phyloP scores from a whole-genome alignment of 2,888 invertebrate species.

The Drosophila stalkeri region DNA sequence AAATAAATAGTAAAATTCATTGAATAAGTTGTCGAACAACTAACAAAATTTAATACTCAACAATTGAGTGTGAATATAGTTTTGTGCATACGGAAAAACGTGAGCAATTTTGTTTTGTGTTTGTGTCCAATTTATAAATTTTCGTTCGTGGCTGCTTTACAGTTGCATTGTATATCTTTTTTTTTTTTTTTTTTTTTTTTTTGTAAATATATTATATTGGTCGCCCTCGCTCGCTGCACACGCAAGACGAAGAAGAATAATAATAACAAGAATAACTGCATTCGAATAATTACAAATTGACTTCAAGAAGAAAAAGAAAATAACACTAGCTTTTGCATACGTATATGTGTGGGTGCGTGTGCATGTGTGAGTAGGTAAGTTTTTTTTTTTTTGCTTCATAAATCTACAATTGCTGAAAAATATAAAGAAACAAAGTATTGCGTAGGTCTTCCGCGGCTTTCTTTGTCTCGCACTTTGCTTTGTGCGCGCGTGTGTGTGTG shows the following conservation, averaged over 20 bases:
- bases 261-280: conserved; percentile 1
- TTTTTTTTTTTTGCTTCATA: conserved; percentile 7
- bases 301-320: neutral
- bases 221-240: conserved; percentile 23
- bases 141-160: conserved; percentile 10
- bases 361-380: conserved; percentile 38
- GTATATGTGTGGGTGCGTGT: conserved; percentile 8
- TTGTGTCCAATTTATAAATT: conserved; percentile 24
- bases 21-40: conserved; percentile 16
- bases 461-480: conserved; percentile 27
- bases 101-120: conserved; percentile 38
- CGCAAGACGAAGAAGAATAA: conserved; percentile 33
- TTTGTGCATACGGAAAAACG: conserved; percentile 17
- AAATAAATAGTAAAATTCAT: conserved; percentile 28
- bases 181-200: neutral
- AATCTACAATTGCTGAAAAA: conserved; percentile 19
- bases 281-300: neutral
- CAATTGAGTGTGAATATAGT: conserved; percentile 20
- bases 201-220: conserved; percentile 1
- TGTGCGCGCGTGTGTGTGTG: neutral
- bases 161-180: neutral
- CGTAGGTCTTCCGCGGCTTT: conserved; percentile 25
- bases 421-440: conserved; percentile 3
- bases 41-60: neutral
- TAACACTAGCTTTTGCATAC: conserved; percentile 4